Evolutionary conservation across 2,113 vertebrate genomes (phyloP), one percentile per base, ranked within the genome.

Genomic region (Eptesicus fuscus): DNA sequence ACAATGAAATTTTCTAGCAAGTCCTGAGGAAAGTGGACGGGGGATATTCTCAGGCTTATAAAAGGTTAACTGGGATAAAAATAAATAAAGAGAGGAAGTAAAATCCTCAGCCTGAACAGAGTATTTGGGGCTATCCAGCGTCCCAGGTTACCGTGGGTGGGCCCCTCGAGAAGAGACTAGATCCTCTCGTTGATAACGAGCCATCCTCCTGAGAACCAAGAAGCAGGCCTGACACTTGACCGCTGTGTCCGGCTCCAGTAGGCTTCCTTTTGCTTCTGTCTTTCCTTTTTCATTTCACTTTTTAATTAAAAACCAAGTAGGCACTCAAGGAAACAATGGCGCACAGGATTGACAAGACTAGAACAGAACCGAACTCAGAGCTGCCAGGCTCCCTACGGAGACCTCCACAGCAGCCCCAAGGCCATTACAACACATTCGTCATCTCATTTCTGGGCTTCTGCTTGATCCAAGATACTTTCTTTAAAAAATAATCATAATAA

Each of bases 261-360:
- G 44, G 3, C n/a, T 37, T 65, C 42, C 67, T 59, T 88, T 88
- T 23, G 44, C 80, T 80, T 91, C 76, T 85, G 65, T 37, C 70
- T 22, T 53, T 70, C 28, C 20, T 79, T 49, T 63, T 30, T 65
- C 22, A 79, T 73, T 71, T 37, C 40, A 30, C 16, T 79, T 90
- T 87, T 82, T 63, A 96, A 96, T 95, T 88, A 83, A 77, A 96
- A 95, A 53, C 56, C 76, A 40, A 93, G 77, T 23, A 23, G 28
- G 44, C 51, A 95, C 83, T 96, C 91, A 89, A 91, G 88, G 47
- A 87, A 96, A 96, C 83, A 94, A 91, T 83, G 83, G 93, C 59
- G 79, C 93, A 94, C 18, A 90, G 87, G 83, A 88, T 0, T 70
- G 86, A 74, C 14, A 70, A 83, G 77, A 69, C 82, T 61, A 42